phyloP scores from a whole-genome alignment of 2,888 invertebrate genomes.

The Phalera bucephala region DNA sequence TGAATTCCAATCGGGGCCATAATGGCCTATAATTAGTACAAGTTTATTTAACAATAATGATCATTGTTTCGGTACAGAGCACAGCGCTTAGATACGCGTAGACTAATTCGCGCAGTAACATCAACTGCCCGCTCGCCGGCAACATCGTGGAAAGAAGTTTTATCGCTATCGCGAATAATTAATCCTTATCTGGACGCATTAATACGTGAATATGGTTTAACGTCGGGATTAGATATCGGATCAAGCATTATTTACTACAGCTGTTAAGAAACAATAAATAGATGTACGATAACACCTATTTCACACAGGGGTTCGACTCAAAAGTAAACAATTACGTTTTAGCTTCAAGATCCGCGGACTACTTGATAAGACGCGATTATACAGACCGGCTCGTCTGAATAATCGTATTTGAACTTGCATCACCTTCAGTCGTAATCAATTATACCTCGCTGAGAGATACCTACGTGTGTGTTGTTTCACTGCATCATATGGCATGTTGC shows the following conservation, averaged over 20 bases:
- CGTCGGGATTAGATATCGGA: constrained; percentile 41
- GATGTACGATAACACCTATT: too few relatives aligned
- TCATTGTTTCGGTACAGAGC: constrained; percentile 17
- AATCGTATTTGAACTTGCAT: too few relatives aligned
- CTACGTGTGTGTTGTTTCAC: too few relatives aligned
- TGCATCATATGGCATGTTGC: too few relatives aligned
- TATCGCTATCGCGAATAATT: constrained; percentile 34
- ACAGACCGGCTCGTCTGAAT: too few relatives aligned
- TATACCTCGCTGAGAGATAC: too few relatives aligned
- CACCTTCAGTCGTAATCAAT: too few relatives aligned
- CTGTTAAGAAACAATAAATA: constrained; percentile 38
- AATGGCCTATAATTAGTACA: constrained; percentile 13
- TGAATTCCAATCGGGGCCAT: constrained; percentile 54
- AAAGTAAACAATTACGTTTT: too few relatives aligned
- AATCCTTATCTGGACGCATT: constrained; percentile 43
- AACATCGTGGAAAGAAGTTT: constrained; percentile 33
- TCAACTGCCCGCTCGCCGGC: constrained; percentile 28
- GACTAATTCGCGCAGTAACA: constrained; percentile 14
- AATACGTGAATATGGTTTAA: constrained; percentile 35
- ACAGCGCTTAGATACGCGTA: constrained; percentile 6
- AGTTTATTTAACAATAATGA: constrained; percentile 21
- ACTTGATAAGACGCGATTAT: too few relatives aligned
- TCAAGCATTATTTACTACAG: constrained; percentile 43
- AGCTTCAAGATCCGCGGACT: too few relatives aligned
- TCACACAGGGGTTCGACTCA: too few relatives aligned